Percentiles rank a stretch among this genome's conserved stretches.
Conservation (phyloP, 2,797 vertebrate genomes). For the Amblyraja radiata region DNA sequence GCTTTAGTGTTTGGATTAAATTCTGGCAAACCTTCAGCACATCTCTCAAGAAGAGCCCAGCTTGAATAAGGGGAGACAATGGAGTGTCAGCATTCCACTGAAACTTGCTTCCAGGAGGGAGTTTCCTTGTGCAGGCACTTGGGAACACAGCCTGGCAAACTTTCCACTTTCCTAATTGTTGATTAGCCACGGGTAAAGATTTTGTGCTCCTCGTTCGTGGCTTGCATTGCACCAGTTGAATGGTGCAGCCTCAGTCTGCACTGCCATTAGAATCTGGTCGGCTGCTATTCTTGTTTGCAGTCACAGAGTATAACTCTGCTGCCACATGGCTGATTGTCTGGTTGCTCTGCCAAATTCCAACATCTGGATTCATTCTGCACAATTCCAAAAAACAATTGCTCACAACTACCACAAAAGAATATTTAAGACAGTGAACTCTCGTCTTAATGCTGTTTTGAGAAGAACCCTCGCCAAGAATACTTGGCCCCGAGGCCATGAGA, state of each 20-base stretch:
- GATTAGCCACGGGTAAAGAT: not conserved
- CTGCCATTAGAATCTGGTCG: not conserved
- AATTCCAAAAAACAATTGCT: not conserved
- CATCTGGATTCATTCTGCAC: not conserved
- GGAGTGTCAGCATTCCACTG: not conserved
- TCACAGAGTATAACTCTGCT: not conserved
- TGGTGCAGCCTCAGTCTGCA: not conserved
- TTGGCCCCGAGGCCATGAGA: not conserved
- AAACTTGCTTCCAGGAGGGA: not conserved
- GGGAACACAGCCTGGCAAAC: not conserved
- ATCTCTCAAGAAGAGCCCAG: not conserved
- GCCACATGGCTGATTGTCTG: not conserved
- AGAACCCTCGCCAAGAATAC: not conserved
- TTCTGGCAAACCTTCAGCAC: not conserved
- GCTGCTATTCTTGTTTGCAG: not conserved
- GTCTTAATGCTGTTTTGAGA: not conserved
- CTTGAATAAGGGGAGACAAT: not conserved
- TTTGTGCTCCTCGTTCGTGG: not conserved
- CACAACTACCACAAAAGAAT: not conserved
- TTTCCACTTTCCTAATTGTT: not conserved
- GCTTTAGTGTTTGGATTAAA: not conserved
- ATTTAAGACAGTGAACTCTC: not conserved
- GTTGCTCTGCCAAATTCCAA: not conserved
- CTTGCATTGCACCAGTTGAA: not conserved
- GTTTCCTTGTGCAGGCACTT: not conserved